phyloP scores from a whole-genome alignment of 2,888 invertebrate species.

The Elgonia sp. region DNA sequence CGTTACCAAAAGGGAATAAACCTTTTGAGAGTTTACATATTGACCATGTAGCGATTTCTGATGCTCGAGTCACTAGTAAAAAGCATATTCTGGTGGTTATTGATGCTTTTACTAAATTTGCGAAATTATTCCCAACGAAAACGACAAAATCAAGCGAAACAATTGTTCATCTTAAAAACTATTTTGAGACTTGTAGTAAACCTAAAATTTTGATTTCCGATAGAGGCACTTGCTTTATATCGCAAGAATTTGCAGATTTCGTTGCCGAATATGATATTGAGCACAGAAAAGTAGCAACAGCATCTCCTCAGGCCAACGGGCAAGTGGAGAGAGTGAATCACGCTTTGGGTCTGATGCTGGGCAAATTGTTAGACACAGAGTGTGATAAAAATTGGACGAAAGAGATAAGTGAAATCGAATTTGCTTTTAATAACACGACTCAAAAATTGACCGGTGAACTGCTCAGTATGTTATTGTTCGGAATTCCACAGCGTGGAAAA shows the following conservation, averaged over 20 bases:
- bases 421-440: slow-evolving; percentile 20
- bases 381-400: slow-evolving; percentile 17
- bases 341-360: slow-evolving; percentile 10
- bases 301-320: slow-evolving; percentile 46
- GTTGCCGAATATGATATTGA: not conserved
- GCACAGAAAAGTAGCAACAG: slow-evolving; percentile 38
- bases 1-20: slow-evolving; percentile 22
- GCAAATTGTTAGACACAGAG: slow-evolving; percentile 19
- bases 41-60: slow-evolving; percentile 23
- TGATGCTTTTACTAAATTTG: slow-evolving; percentile 25
- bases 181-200: slow-evolving; percentile 13
- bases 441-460: not conserved
- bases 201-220: not conserved
- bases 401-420: slow-evolving; percentile 1
- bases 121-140: not conserved
- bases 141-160: not conserved
- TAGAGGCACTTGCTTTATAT: slow-evolving; percentile 9
- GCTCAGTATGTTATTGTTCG: not conserved
- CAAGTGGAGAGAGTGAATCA: slow-evolving; percentile 38
- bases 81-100: slow-evolving; percentile 25
- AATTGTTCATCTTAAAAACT: not conserved
- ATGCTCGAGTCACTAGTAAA: slow-evolving; percentile 20
- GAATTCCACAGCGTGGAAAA: slow-evolving; percentile 78
- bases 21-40: slow-evolving; percentile 40
- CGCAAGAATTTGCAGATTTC: slow-evolving; percentile 9